Evolutionary conservation across 1,140 invertebrate genomes (phyloP), one percentile per base, ranked within the genome.

Genomic region (Drosophila sturtevanti): DNA sequence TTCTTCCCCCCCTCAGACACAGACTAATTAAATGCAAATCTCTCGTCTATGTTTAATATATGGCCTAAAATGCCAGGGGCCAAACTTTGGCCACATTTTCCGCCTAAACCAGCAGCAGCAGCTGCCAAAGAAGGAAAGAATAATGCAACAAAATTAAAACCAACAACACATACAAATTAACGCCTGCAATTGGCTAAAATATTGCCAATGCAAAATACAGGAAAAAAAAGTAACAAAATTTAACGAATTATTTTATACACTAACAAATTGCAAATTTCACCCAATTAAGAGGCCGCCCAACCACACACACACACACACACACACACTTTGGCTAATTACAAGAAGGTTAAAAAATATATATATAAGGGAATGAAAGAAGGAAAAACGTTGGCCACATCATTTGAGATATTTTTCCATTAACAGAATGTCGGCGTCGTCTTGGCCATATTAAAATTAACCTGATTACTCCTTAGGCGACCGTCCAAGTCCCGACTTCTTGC

Each of bases 361-460:
- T 24, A 2, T 27, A n/a, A 59, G 59, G 59, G 16, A 10, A 12
- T 21, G 16, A 58, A 12, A 59, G 22, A 18, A 7, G 6, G 1
- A 6, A 48, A 9, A 22, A 31, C 27, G 27, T 31, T 89, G 85
- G 73, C 73, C 77, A 84, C 85, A 89, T 84, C 84, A 89, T 89
- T 89, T 89, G 67, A 89, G 85, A 89, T 87, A 87, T 89, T 89
- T 87, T 89, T 89, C 85, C 84, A 89, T 89, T 89, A 89, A 89
- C 85, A 48, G 77, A 34, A 72, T 67, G 70, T 82, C 72, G 82
- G 41, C 73, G 61, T 73, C 68, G 81, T 82, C 84, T 74, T 69
- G 72, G 72, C 63, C 76, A 72, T 90, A 90, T 90, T 90, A 87
- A 90, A 90, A 90, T 90, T 90, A 90, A 90, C 87, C 87, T 90